These are phyloP conservation scores for Falco punctatus DNA, from an alignment of 2,113 vertebrate genomes.

Conservation along the genomic window DNA sequence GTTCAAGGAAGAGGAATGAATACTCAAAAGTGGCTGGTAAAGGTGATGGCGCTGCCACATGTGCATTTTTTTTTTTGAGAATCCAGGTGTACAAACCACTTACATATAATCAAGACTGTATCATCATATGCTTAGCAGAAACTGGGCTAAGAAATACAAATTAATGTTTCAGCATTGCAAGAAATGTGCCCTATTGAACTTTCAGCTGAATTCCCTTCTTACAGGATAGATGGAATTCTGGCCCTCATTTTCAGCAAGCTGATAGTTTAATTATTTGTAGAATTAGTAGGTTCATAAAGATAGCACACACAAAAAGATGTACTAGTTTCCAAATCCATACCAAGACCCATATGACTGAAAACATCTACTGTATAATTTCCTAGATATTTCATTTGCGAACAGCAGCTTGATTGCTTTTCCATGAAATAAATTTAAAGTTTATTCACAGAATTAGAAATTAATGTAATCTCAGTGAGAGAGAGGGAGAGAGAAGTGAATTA, in stretches of 20 bases:
- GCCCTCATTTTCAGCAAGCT: neutral
- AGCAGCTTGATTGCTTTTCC: neutral
- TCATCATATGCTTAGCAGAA: neutral
- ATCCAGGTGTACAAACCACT: neutral
- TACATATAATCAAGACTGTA: neutral
- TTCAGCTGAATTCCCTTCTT: neutral
- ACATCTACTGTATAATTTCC: neutral
- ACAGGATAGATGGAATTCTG: neutral
- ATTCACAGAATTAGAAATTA: conserved; percentile 24
- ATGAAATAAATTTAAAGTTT: neutral
- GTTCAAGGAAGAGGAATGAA: neutral
- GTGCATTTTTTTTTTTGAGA: neutral
- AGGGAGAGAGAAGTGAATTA: neutral
- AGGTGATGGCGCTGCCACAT: neutral
- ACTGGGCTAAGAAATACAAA: neutral
- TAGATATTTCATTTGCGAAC: neutral
- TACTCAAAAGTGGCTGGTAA: neutral
- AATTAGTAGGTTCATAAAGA: neutral
- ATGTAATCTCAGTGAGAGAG: neutral
- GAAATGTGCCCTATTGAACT: neutral
- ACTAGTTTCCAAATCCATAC: neutral
- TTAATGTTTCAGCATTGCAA: neutral
- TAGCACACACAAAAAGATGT: neutral
- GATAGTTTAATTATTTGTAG: neutral
- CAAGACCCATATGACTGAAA: neutral